Evolutionary conservation across 2,113 vertebrate species (phyloP).

Genomic region (Hippotragus niger): DNA sequence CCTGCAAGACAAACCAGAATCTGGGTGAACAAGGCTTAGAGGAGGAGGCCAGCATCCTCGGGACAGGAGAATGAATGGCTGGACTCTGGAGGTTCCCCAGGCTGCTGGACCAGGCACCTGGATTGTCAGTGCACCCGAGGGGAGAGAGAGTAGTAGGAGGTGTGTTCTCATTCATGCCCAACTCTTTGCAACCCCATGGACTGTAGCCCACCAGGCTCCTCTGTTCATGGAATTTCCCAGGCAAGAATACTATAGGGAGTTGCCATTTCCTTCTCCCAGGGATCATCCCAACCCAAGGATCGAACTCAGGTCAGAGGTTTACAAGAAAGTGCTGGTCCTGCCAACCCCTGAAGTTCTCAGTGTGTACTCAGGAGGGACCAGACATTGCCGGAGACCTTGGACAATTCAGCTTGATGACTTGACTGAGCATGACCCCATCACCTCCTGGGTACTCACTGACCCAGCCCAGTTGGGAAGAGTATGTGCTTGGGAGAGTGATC

Average conservation of each 20-base stretch:
- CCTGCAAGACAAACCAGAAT: slow-evolving; percentile 67
- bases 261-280: neutral
- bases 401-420: neutral
- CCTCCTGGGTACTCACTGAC: neutral
- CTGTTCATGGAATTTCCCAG: neutral
- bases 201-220: neutral
- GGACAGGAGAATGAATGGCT: rapidly evolving
- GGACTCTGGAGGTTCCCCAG: neutral
- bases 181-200: neutral
- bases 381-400: rapidly evolving
- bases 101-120: neutral
- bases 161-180: neutral
- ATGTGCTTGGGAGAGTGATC: neutral
- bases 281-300: neutral
- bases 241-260: neutral
- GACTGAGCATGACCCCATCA: rapidly evolving
- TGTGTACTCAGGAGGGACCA: neutral
- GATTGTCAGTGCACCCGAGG: neutral
- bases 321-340: neutral
- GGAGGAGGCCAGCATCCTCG: rapidly evolving
- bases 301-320: neutral
- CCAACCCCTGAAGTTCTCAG: neutral
- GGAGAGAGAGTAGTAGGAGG: neutral
- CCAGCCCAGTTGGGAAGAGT: neutral
- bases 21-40: neutral